Conservation (phyloP, 2,797 vertebrate species). For the Stomatorhinus walkeri region DNA sequence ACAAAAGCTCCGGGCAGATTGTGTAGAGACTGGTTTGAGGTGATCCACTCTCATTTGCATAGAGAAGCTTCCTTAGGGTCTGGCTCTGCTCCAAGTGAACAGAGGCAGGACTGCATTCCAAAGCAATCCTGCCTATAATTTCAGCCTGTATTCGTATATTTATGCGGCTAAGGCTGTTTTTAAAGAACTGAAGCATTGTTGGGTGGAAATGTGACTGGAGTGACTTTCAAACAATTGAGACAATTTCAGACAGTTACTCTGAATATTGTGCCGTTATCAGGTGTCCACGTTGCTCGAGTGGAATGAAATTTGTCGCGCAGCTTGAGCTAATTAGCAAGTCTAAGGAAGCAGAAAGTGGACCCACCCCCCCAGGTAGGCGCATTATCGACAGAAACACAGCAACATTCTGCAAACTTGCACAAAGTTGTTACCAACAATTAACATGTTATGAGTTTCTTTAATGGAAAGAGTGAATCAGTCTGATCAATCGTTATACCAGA, state of each 20-base stretch:
- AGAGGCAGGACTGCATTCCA: not conserved
- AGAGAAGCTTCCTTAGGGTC: not conserved
- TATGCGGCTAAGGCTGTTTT: conserved; percentile 1
- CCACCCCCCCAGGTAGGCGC: not conserved
- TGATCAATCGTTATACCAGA: not conserved
- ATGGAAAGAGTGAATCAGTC: not conserved
- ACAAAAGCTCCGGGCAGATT: not conserved
- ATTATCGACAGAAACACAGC: not conserved
- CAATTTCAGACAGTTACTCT: not conserved
- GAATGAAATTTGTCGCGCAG: not conserved
- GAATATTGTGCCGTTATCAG: not conserved
- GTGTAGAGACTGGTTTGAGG: not conserved
- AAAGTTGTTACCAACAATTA: not conserved
- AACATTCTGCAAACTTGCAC: not conserved
- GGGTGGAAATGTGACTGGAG: not conserved
- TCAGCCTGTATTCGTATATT: not conserved
- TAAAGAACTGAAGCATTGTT: not conserved
- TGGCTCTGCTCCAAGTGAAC: not conserved
- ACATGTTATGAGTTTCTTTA: not conserved
- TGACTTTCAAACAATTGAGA: not conserved
- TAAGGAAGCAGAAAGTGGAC: not conserved
- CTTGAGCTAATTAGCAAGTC: not conserved
- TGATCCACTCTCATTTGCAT: conserved; percentile 5
- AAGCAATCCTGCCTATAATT: not conserved
- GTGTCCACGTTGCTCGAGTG: not conserved